phyloP scores from a whole-genome alignment of 2,797 vertebrate genomes.

The Oophaga sylvatica region DNA sequence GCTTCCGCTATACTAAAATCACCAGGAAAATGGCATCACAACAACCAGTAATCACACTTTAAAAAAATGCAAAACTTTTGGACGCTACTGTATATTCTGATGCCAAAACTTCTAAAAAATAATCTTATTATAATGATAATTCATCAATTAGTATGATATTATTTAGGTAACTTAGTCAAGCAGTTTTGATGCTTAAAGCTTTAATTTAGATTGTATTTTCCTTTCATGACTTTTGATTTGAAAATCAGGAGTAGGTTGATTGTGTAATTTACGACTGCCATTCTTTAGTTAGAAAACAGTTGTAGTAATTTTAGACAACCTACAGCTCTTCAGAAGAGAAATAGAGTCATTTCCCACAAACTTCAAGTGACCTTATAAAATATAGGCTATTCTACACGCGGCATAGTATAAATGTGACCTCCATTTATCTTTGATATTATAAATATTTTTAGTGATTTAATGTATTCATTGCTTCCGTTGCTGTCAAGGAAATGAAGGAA shows the following conservation, averaged over 20 bases:
- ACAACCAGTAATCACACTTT: no score
- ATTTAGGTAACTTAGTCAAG: background rate
- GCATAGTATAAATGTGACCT: slow-evolving; percentile 69
- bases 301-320: slow-evolving; percentile 29
- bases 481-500: slow-evolving; percentile 77
- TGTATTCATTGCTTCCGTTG: slow-evolving; percentile 72
- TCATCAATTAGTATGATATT: background rate
- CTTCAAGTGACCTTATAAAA: slow-evolving; percentile 74
- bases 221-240: background rate
- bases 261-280: slow-evolving; percentile 31
- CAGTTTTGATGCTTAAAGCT: background rate
- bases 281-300: slow-evolving; percentile 46
- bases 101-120: no score
- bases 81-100: no score
- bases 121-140: background rate
- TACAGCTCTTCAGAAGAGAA: slow-evolving; percentile 62
- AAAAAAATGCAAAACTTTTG: no score
- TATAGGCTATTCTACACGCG: slow-evolving; percentile 65
- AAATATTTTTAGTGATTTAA: slow-evolving; percentile 75
- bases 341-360: slow-evolving; percentile 71
- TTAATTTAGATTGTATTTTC: background rate
- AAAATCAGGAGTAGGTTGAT: slow-evolving; percentile 20
- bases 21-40: no score
- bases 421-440: slow-evolving; percentile 73
- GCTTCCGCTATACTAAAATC: no score